These are phyloP conservation scores for Lonchura striata DNA, from an alignment of 2,113 vertebrate species.

Conservation along the genomic window DNA sequence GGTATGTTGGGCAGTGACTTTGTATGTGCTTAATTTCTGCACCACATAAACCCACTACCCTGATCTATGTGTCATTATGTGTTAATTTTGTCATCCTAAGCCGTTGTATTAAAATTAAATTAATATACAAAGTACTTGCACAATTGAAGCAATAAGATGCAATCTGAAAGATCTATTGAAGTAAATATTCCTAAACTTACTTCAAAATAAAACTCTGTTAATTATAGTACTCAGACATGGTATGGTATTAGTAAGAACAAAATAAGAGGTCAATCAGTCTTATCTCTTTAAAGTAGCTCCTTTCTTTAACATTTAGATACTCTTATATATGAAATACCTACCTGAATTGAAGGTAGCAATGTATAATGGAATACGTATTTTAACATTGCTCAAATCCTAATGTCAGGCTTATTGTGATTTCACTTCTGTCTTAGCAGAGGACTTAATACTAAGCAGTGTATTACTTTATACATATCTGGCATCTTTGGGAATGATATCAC, in stretches of 20 bases:
- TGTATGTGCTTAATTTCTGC: background rate
- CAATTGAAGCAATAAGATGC: background rate
- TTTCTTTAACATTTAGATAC: background rate
- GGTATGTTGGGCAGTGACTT: fast-evolving
- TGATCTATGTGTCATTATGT: background rate
- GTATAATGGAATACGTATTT: background rate
- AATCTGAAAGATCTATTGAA: background rate
- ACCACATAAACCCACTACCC: background rate
- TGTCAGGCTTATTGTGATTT: background rate
- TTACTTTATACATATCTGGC: background rate
- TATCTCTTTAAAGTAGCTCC: background rate
- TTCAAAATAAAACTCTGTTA: background rate
- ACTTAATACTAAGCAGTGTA: background rate
- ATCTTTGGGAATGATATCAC: background rate
- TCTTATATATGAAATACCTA: background rate
- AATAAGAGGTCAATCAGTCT: background rate
- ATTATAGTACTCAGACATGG: background rate
- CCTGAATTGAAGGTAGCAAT: background rate
- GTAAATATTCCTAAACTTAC: background rate
- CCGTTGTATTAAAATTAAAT: background rate
- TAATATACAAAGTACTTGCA: background rate
- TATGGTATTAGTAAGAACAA: background rate
- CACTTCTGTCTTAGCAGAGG: background rate
- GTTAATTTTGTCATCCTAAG: background rate
- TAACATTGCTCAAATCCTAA: background rate